Conservation (phyloP, 2,888 invertebrate species). For the Calliscelio sp. region DNA sequence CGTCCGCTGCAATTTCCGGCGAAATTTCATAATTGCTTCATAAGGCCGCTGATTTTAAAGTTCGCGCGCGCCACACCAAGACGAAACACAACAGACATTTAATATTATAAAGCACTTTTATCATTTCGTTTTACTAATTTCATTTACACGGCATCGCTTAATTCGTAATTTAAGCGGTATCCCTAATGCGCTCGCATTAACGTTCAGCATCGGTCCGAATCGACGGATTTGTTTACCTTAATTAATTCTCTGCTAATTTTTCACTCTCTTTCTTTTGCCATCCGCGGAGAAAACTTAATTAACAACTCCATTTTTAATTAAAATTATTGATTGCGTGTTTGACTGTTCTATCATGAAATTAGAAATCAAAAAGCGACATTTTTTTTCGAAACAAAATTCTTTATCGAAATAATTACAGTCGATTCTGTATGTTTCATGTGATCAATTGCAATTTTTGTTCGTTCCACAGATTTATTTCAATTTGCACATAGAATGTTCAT, state of each 20-base stretch:
- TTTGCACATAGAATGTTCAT: no score
- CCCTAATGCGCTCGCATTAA: conserved; percentile 17
- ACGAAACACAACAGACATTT: conserved; percentile 60
- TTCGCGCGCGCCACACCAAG: conserved; percentile 34
- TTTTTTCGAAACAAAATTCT: no score
- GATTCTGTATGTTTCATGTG: no score
- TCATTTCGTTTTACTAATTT: conserved; percentile 40
- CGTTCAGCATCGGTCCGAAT: not conserved
- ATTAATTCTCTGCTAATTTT: not conserved
- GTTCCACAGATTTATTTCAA: no score
- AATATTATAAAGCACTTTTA: conserved; percentile 43
- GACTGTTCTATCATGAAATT: no score
- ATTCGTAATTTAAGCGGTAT: conserved; percentile 32
- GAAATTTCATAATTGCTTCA: conserved; percentile 70
- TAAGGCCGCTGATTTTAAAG: conserved; percentile 57
- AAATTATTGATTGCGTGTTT: no score
- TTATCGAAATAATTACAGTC: no score
- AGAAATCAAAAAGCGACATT: no score
- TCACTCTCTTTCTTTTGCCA: no score
- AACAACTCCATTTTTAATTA: no score
- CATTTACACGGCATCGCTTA: conserved; percentile 31
- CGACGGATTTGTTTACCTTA: not conserved
- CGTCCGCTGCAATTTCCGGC: conserved; percentile 72
- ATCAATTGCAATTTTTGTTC: no score
- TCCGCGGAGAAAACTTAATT: no score